phyloP scores from a whole-genome alignment of 2,888 invertebrate species.

The Athalia cordata region DNA sequence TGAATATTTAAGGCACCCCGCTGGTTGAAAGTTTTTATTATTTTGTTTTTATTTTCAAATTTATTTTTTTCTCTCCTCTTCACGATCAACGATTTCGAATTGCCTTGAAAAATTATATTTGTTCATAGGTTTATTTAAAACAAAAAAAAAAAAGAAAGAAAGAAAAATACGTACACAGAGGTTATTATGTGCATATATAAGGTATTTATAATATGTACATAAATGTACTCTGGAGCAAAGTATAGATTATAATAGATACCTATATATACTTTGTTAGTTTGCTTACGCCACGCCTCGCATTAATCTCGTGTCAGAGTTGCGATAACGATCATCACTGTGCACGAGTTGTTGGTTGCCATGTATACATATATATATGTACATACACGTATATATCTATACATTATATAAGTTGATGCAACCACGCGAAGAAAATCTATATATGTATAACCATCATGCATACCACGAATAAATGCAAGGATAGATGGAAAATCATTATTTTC shows the following conservation, averaged over 20 bases:
- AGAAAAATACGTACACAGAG: no score
- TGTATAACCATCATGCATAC: no score
- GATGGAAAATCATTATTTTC: no score
- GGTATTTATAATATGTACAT: background rate
- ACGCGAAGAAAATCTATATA: no score
- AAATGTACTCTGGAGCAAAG: background rate
- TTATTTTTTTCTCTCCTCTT: background rate
- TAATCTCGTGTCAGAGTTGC: background rate
- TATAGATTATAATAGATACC: background rate
- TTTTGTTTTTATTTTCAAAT: background rate
- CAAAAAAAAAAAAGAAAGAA: background rate
- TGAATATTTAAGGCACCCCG: background rate
- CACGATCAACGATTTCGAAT: background rate
- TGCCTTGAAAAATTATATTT: background rate
- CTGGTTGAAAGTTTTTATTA: background rate
- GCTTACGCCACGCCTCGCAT: constrained; percentile 3
- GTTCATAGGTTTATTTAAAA: no score
- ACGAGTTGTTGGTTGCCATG: background rate
- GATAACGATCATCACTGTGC: background rate
- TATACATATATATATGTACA: background rate
- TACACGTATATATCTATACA: background rate
- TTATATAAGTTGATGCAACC: no score
- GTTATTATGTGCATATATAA: no score
- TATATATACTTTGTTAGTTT: background rate
- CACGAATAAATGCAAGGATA: no score